These are phyloP conservation scores for Gopherus evgoodei DNA, from an alignment of 2,113 vertebrate genomes.

Conservation along the genomic window DNA sequence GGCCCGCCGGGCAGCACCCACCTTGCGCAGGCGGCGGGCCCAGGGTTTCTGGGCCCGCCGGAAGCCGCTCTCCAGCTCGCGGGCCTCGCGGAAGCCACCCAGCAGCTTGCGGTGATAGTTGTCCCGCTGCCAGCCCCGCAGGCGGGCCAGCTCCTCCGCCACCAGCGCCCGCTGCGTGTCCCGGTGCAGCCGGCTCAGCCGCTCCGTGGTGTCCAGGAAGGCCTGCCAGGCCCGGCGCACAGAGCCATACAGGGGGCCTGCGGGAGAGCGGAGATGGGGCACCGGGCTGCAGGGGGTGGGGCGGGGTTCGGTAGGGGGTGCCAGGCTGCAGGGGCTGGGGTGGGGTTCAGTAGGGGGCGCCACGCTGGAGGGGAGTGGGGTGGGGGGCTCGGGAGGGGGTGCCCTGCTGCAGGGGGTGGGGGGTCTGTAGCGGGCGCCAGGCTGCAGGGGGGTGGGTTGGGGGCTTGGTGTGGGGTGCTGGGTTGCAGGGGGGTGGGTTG, in stretches of 20 bases:
- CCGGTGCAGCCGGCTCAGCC: conserved; percentile 80
- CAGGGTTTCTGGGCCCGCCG: conserved; percentile 86
- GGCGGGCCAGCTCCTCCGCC: conserved; percentile 78
- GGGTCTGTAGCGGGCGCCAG: no score
- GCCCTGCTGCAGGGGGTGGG: no score
- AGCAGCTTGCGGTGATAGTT: conserved; percentile 85
- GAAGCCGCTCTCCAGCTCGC: conserved; percentile 79
- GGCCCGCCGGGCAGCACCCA: conserved; percentile 6
- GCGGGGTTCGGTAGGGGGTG: conserved; percentile 72
- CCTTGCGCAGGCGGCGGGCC: conserved; percentile 85
- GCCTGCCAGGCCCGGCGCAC: conserved; percentile 86
- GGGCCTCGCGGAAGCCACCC: conserved; percentile 85
- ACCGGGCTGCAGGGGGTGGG: background rate
- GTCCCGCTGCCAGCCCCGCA: conserved; percentile 85
- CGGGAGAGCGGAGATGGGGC: background rate
- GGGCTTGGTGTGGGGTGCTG: no score
- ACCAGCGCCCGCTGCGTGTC: conserved; percentile 82
- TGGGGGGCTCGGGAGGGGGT: no score
- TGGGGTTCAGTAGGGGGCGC: no score
- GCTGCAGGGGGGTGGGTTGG: no score
- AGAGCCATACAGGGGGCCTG: conserved; percentile 85
- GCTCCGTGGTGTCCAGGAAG: conserved; percentile 85
- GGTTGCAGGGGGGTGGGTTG: background rate
- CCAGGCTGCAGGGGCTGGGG: conserved; percentile 29
- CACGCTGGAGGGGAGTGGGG: no score